These are phyloP conservation scores for Acanthococcus lagerstroemiae DNA, from an alignment of 2,888 invertebrate species.

Conservation along the genomic window DNA sequence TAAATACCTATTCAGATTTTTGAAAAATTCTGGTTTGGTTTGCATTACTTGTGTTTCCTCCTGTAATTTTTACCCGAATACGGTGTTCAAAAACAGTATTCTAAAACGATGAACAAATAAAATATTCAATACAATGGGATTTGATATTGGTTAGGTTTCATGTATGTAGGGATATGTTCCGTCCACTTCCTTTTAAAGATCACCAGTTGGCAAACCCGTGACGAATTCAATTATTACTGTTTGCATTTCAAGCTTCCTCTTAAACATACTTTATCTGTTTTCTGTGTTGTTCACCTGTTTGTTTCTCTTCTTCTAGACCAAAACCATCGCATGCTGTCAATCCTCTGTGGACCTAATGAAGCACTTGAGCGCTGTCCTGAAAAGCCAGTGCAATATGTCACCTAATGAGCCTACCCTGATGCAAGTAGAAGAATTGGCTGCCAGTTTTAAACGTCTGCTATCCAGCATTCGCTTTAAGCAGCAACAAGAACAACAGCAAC, in stretches of 20 bases:
- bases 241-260: background rate
- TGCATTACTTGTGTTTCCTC: too few relatives aligned
- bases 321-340: slow-evolving; percentile 64
- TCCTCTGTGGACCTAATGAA: slow-evolving; percentile 70
- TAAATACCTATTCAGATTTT: too few relatives aligned
- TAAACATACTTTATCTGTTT: background rate
- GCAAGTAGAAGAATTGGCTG: slow-evolving; percentile 40
- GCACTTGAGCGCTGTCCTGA: slow-evolving; percentile 63
- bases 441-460: slow-evolving; percentile 54
- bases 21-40: too few relatives aligned
- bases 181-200: too few relatives aligned
- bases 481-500: slow-evolving; percentile 21
- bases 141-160: too few relatives aligned
- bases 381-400: slow-evolving; percentile 55
- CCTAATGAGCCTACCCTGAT: slow-evolving; percentile 32
- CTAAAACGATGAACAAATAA: too few relatives aligned
- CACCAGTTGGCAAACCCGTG: too few relatives aligned
- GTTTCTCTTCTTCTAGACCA: slow-evolving; percentile 45
- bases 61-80: too few relatives aligned
- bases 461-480: slow-evolving; percentile 56
- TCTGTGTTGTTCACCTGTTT: background rate
- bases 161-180: too few relatives aligned
- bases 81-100: too few relatives aligned
- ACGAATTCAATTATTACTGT: background rate
- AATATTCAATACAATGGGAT: too few relatives aligned